A percentile compares a stretch with the other conserved stretches of the same genome.
These are phyloP conservation scores for Cyclopterus lumpus DNA, from an alignment of 2,797 vertebrate species.

Conservation along the genomic window DNA sequence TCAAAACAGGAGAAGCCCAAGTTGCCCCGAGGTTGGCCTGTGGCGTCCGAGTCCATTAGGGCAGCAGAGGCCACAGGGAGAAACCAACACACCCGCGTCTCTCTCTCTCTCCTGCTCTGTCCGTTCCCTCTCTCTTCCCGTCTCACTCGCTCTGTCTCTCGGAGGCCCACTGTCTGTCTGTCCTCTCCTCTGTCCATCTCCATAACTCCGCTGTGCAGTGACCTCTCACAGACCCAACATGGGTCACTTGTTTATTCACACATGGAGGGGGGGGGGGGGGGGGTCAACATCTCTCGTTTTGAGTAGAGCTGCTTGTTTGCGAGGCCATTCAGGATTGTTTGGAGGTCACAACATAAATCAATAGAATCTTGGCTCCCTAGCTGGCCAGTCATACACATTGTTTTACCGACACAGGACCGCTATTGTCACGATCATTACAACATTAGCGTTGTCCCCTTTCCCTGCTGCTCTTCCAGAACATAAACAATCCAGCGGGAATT, in stretches of 20 bases:
- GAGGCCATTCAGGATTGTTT: constrained; percentile 44
- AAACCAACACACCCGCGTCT: constrained; percentile 50
- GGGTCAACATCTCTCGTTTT: constrained; percentile 49
- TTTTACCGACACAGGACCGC: constrained; percentile 65
- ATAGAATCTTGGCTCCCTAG: constrained; percentile 47
- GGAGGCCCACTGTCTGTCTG: constrained; percentile 55
- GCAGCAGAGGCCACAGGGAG: constrained; percentile 54
- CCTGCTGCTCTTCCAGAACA: constrained; percentile 51
- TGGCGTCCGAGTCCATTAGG: constrained; percentile 37
- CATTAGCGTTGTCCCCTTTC: constrained; percentile 60
- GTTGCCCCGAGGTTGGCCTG: constrained; percentile 36
- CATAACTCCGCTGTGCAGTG: constrained; percentile 61
- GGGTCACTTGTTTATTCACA: constrained; percentile 69
- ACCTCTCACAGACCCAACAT: constrained; percentile 63
- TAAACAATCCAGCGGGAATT: constrained; percentile 75
- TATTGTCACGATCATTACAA: constrained; percentile 68
- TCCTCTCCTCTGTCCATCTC: constrained; percentile 43
- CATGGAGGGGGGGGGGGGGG: constrained; percentile 19
- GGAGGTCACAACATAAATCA: constrained; percentile 60
- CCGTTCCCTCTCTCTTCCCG: constrained; percentile 20
- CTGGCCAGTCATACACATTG: constrained; percentile 44
- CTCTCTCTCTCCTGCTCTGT: constrained; percentile 18
- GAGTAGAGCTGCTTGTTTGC: constrained; percentile 55
- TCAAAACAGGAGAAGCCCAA: constrained; percentile 52
- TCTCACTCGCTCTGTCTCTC: constrained; percentile 27